Evolutionary conservation across 2,113 vertebrate species (phyloP), one percentile per base, ranked within the genome.

Genomic region (Onychostruthus taczanowskii): DNA sequence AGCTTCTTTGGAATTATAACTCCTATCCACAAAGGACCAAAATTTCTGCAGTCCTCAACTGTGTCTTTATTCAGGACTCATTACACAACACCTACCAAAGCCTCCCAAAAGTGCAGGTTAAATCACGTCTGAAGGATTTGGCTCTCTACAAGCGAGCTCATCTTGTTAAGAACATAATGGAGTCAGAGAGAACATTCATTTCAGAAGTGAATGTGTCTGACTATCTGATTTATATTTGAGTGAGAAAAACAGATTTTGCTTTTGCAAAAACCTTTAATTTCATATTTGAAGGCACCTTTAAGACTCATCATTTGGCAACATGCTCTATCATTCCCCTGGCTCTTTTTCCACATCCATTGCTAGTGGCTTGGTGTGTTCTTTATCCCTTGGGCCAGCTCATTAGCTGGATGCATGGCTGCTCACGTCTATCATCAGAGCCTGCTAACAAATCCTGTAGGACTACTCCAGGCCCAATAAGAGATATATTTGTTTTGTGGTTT

Each of bases 91-190:
- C 69, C 62, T 87, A 76, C 77, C 53, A 89, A 74, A 81, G 46
- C 81, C 63, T 94, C 81, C 87, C 85, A 79, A 90, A 93, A 89
- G 62, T 41, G 49, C 62, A 55, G 86, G 81, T 81, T 92, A 95
- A 93, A 86, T 93, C 49, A 88, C 6, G 37, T 78, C 92, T 90
- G 90, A 75, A 84, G 87, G 74, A 81, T 91, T 53, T 72, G 50
- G 16, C 92, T 96, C 93, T 91, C 95, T 95, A 26, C 92, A 96
- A 94, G 87, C 2, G 7, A 96, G 89, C 85, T 97, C 13, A 9
- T 96, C 97, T 96, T 97, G 89, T 96, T 97, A 96, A 96, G 95
- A 96, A 90, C 91, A 85, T 92, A 96, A 96, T 84, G 93, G 95
- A 97, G 94, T 95, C 79, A 19, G 97, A 94, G 84, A 95, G 91